phyloP scores from a whole-genome alignment of 2,113 vertebrate species.

The Hystrix cristata region DNA sequence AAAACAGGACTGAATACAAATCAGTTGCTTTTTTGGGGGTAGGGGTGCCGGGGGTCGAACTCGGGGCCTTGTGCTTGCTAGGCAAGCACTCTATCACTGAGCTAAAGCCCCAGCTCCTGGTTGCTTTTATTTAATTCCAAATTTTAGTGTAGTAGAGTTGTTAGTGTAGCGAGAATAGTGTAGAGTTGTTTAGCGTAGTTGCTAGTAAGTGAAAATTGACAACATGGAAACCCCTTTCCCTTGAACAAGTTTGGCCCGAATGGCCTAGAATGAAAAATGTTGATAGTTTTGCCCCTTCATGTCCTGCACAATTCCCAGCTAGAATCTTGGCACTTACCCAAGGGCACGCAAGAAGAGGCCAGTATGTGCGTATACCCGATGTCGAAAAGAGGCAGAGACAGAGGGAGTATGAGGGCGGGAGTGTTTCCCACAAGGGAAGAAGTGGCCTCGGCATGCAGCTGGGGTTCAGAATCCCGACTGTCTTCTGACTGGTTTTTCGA shows the following conservation, averaged over 20 bases:
- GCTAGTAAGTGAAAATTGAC: neutral
- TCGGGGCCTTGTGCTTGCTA: too few relatives aligned
- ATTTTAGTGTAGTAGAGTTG: neutral
- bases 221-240: neutral
- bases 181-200: neutral
- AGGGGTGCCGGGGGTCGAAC: too few relatives aligned
- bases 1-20: conserved; percentile 37
- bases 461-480: neutral
- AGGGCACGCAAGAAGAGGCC: neutral
- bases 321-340: neutral
- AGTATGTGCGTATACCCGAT: neutral
- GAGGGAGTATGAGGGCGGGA: neutral
- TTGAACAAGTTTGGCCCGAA: neutral
- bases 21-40: neutral
- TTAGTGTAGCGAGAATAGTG: neutral
- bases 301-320: neutral
- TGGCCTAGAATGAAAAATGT: conserved; percentile 35
- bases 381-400: neutral
- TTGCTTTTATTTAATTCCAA: neutral
- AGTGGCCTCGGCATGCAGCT: neutral
- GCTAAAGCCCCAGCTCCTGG: neutral
- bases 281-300: neutral
- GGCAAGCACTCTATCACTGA: too few relatives aligned
- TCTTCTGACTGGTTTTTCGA: neutral
- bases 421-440: neutral